Base-by-base conservation (phyloP, 2,888 invertebrate species). In the Leptopilina drosophilae region DNA sequence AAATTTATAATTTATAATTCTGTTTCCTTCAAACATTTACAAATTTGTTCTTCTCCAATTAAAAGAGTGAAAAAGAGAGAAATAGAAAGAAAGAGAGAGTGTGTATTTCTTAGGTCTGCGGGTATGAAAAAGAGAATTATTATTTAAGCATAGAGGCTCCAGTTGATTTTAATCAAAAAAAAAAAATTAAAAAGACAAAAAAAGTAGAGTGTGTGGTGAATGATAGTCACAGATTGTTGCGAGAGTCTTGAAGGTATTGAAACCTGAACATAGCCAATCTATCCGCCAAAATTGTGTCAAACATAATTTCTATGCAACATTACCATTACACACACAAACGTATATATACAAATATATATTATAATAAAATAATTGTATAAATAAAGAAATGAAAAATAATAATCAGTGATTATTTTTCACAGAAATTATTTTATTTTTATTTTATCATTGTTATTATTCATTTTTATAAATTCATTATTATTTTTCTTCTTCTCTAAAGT, bases 321-420 rank as follows among this genome's bases (percentile, higher is more conserved):
- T 84, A 56, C 77, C 82, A 80, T 64, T 81, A 77, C 64, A 77
- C 84, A 87, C 84, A 87, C 83, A 84, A 49, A 49, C 82, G 80
- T 83, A 82, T 81, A 82, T 81, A 82, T 81, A 85, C 84, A 86
- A 82, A 84, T 83, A 84, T 87, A 87, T 87, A 84, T 87, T 85
- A 86, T 87, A 87, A 86, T 88, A 87, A 86, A 87, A 87, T 85
- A 86, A 88, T 87, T 88, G 87, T 87, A 88, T 88, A 88, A 88
- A 88, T 87, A 88, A 88, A 88, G 82, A 87, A 83, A 86, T 80
- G 84, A 87, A 87, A 84, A 85, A 85, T 85, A 86, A 84, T 80
- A 77, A 81, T 81, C 77, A 80, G 84, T 79, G 78, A 65, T 82
- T 66, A 82, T 65, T 78, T 88, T 69, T 14, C 49, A 49, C 69